Evolutionary conservation across 2,797 vertebrate genomes (phyloP).

Genomic region (Psittacula echo): DNA sequence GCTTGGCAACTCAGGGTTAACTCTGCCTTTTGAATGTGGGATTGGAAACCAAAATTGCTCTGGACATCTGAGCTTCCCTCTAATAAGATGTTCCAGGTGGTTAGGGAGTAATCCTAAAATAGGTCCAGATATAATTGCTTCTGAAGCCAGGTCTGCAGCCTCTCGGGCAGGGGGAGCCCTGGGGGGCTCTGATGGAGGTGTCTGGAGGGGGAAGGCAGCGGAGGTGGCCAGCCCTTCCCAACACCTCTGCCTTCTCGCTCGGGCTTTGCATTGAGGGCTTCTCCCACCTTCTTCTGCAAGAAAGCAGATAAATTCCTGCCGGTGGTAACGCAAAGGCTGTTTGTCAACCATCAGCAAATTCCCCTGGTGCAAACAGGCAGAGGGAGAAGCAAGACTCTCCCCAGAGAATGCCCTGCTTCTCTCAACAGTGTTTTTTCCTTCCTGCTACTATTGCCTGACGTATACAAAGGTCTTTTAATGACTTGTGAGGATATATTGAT

Average conservation of each 20-base stretch:
- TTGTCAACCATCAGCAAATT: background rate
- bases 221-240: background rate
- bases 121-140: slow-evolving; percentile 75
- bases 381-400: background rate
- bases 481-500: slow-evolving; percentile 4
- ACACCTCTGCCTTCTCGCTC: background rate
- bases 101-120: slow-evolving; percentile 79
- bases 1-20: slow-evolving; percentile 62
- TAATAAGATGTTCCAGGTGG: slow-evolving; percentile 83
- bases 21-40: slow-evolving; percentile 29
- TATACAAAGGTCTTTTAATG: background rate
- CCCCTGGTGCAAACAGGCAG: background rate
- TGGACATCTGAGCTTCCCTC: slow-evolving; percentile 79
- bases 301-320: background rate
- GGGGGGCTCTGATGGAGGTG: background rate
- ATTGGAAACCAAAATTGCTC: slow-evolving; percentile 74
- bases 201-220: background rate
- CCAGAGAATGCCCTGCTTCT: background rate
- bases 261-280: background rate
- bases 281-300: background rate
- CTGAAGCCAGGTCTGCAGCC: slow-evolving; percentile 59
- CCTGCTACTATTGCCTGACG: slow-evolving; percentile 2
- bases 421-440: slow-evolving; percentile 11
- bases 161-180: slow-evolving; percentile 11
- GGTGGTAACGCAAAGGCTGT: rapidly evolving